Base-by-base conservation (phyloP, 2,888 invertebrate genomes). In the Pediacus dermestoides region DNA sequence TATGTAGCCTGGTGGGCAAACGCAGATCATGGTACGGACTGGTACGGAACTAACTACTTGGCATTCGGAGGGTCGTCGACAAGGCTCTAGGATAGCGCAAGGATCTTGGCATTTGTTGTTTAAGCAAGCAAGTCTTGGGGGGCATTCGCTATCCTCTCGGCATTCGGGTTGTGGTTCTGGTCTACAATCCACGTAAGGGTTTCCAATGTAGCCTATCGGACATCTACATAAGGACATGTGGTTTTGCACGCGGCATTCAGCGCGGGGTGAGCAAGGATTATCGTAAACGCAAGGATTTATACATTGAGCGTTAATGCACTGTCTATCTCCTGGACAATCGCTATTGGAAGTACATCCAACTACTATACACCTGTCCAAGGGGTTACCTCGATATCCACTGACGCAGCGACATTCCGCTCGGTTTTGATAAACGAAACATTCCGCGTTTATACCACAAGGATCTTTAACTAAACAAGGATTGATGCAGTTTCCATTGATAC, bases 181-280 rank as follows among this genome's bases (percentile, higher is more conserved):
- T 52, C 77, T 76, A 58, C 91, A 92, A 59, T 85, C 83, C 8
- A 88, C 72, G 54, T 88, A 88, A 1, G 90, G 89, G 66, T 88
- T 89, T 32, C 90, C 90, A 16, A 76, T 72, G 57, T 78, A 82
- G 16, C 85, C 85, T 22, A 74, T 67, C 14, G 85, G 85, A 64
- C 92, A 93, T 66, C 87, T 82, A 60, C 93, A 93, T n/a, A 88
- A 74, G 1, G 88, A 80, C 48, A 87, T 74, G 58, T 93, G 92
- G 60, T 88, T 86, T 57, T 85, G 79, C 1, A 88, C 84, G 30
- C 78, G 75, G 60, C 93, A 93, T 59, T 85, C 81, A 2, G 90
- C 89, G 37, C 82, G 75, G 2, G 79, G 73, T 0, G 88, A 82
- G 60, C 92, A 93, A 4, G 78, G 78, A 55, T 85, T 85, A 39